phyloP scores from a whole-genome alignment of 2,888 invertebrate species.

The Cepaea hortensis region DNA sequence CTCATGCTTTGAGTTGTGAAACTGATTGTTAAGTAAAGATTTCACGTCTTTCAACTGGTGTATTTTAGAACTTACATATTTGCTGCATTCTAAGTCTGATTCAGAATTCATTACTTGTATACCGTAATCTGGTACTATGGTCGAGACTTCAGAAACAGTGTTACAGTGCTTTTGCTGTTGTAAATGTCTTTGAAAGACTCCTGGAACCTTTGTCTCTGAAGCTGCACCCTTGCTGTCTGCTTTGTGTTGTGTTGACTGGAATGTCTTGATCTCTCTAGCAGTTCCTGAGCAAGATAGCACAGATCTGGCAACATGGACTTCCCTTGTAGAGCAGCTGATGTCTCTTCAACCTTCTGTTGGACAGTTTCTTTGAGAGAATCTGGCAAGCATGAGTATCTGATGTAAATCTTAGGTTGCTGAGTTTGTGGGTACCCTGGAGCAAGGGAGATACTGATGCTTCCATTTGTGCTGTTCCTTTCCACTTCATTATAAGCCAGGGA shows the following conservation, averaged over 20 bases:
- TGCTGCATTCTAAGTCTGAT: not conserved
- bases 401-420: not conserved
- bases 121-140: not conserved
- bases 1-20: not conserved
- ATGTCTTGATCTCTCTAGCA: constrained; percentile 18
- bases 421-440: constrained; percentile 11
- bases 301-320: constrained; percentile 39
- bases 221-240: not conserved
- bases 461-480: not conserved
- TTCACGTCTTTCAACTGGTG: not conserved
- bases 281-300: constrained; percentile 25
- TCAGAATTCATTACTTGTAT: not conserved
- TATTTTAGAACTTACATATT: not conserved
- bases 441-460: not conserved
- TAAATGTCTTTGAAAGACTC: not conserved
- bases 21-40: not conserved
- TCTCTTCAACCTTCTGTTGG: not conserved
- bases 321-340: constrained; percentile 20
- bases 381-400: constrained; percentile 24
- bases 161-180: not conserved
- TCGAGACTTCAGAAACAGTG: not conserved
- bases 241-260: not conserved
- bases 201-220: not conserved
- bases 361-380: not conserved
- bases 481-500: not conserved